phyloP scores from a whole-genome alignment of 2,113 vertebrate genomes.

The Chaetura pelagica region DNA sequence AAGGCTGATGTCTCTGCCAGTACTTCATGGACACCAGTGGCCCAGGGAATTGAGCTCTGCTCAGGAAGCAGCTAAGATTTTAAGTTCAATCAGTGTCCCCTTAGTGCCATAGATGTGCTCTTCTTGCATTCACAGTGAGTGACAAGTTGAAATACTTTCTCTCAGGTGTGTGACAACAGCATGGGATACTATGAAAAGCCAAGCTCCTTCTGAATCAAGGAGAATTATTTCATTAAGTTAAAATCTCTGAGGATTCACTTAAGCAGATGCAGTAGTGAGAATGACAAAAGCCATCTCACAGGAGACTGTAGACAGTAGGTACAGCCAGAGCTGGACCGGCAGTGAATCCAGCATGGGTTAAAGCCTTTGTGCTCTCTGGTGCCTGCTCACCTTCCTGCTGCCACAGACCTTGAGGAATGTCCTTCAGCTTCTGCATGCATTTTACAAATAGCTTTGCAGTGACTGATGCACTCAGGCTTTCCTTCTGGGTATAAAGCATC shows the following conservation, averaged over 20 bases:
- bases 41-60: background rate
- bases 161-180: background rate
- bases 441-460: background rate
- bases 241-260: background rate
- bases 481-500: background rate
- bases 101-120: background rate
- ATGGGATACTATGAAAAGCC: background rate
- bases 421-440: background rate
- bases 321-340: background rate
- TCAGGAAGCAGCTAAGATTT: background rate
- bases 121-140: background rate
- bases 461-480: background rate
- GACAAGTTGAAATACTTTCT: background rate
- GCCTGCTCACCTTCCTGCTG: background rate
- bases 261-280: background rate
- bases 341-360: background rate
- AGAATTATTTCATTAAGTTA: background rate
- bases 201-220: background rate
- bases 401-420: background rate
- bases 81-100: background rate
- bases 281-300: background rate
- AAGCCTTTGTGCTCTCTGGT: background rate
- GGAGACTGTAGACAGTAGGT: background rate
- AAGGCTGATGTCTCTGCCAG: background rate
- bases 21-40: background rate